Evolutionary conservation across 1,140 invertebrate species (phyloP), one percentile per base, ranked within the genome.

Genomic region (Bicyclus anynana): DNA sequence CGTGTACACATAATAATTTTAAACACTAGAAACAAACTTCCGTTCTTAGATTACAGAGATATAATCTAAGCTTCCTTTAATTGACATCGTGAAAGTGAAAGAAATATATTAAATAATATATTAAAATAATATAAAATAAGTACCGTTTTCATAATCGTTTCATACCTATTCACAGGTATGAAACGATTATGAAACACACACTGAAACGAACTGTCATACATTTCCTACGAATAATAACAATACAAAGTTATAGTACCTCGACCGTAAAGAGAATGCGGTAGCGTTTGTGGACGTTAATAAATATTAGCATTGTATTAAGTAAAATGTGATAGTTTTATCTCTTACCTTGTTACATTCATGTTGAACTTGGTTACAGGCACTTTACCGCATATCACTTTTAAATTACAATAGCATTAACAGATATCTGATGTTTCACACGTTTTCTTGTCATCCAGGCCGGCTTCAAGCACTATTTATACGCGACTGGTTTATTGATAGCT

Each of bases 401-500:
- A 51, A 29, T 51, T 9, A 10, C 29, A 13, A n/a, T 51, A n/a
- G 42, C n/a, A n/a, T n/a, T 23, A 23, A 7, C 7, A 23, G 3
- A 2, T 27, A 27, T 37, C 10, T 46, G 6, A 14, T 44, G 38
- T 20, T 46, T 13, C 21, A 51, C 26, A 55, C 58, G 6, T 53
- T 58, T 50, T 29, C 16, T 46, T 55, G 52, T 37, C 47, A 56
- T 55, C 52, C 56, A 53, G 52, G 47, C 44, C 42, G 46, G 38
- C 33, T 50, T 53, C 54, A 40, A 23, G 55, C 54, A 55, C 64
- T 62, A 69, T 62, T 59, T 54, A 68, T 68, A 68, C 46, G 42
- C 62, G 54, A 62, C 49, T 38, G 40, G 46, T 33, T 60, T 57
- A 59, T 56, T 49, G 54, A 60, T 55, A 58, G 62, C 33, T 58